These are phyloP conservation scores for Tromatobia lineatoria DNA, from an alignment of 2,888 invertebrate genomes.

Conservation along the genomic window DNA sequence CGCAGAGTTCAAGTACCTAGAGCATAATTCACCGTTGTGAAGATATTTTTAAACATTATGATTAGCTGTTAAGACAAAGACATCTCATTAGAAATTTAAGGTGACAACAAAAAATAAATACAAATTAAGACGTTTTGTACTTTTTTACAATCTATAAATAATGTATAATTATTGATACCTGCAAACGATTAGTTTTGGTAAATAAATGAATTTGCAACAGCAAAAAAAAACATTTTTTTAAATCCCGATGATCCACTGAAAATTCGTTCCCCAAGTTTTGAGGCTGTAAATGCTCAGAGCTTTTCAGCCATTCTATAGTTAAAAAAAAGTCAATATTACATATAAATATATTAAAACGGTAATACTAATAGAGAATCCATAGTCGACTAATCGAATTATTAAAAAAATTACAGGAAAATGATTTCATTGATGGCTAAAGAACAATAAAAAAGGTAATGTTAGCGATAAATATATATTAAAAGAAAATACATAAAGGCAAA, in stretches of 20 bases:
- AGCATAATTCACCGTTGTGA: constrained; percentile 48
- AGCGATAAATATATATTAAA: too few relatives aligned
- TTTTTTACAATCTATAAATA: constrained; percentile 60
- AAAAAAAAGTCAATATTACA: too few relatives aligned
- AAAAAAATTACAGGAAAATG: background rate
- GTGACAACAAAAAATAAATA: constrained; percentile 40
- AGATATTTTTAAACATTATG: constrained; percentile 49
- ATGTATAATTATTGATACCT: constrained; percentile 56
- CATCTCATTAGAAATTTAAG: constrained; percentile 50
- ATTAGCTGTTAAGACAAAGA: constrained; percentile 52
- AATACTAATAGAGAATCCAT: too few relatives aligned
- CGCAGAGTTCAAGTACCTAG: constrained; percentile 36
- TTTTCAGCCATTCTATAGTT: too few relatives aligned
- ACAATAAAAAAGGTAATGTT: too few relatives aligned
- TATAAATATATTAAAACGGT: too few relatives aligned
- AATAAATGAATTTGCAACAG: constrained; percentile 69
- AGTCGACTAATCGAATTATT: too few relatives aligned
- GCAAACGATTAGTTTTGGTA: constrained; percentile 68
- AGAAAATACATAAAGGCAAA: too few relatives aligned
- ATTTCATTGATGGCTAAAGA: background rate
- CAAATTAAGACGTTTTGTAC: constrained; percentile 67
- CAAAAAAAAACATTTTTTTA: background rate
- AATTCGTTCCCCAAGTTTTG: too few relatives aligned
- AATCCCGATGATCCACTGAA: background rate
- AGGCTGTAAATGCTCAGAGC: too few relatives aligned